Percentiles rank a stretch among this genome's conserved stretches.
phyloP scores from a whole-genome alignment of 2,888 invertebrate genomes.

The Pseudanteris insignis region DNA sequence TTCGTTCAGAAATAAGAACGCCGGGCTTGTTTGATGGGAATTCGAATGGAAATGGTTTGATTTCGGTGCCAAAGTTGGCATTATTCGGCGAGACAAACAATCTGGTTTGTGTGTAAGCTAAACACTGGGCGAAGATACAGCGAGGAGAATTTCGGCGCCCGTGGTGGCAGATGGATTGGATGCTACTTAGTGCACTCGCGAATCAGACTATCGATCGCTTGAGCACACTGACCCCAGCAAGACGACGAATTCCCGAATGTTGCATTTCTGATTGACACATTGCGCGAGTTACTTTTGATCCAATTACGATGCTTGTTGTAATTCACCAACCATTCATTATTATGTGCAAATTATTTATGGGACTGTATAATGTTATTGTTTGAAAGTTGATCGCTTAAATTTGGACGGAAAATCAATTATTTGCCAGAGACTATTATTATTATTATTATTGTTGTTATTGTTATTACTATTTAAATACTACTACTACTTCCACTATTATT shows the following conservation, averaged over 20 bases:
- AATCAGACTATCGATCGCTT: slow-evolving; percentile 12
- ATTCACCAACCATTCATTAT: too few species aligned
- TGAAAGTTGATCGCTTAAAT: too few species aligned
- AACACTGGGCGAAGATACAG: slow-evolving; percentile 37
- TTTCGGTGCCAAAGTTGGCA: slow-evolving; percentile 35
- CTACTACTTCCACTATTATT: too few species aligned
- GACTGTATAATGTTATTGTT: too few species aligned
- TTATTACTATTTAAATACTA: too few species aligned
- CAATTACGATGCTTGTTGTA: slow-evolving; percentile 6
- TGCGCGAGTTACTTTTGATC: slow-evolving; percentile 6
- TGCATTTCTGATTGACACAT: neutral
- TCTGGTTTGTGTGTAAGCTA: slow-evolving; percentile 28
- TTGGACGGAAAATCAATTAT: too few species aligned
- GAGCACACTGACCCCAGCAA: slow-evolving; percentile 11
- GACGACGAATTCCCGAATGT: too few species aligned
- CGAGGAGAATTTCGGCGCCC: slow-evolving; percentile 21
- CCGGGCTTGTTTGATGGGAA: slow-evolving; percentile 30
- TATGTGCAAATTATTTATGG: too few species aligned
- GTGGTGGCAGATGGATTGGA: slow-evolving; percentile 31
- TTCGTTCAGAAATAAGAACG: slow-evolving; percentile 21
- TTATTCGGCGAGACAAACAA: slow-evolving; percentile 40
- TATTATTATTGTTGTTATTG: too few species aligned
- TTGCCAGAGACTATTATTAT: too few species aligned
- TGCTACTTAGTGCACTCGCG: slow-evolving; percentile 28
- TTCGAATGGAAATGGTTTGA: slow-evolving; percentile 37